These are phyloP conservation scores for Chionodraco myersi DNA, from an alignment of 2,113 vertebrate species.

Conservation along the genomic window DNA sequence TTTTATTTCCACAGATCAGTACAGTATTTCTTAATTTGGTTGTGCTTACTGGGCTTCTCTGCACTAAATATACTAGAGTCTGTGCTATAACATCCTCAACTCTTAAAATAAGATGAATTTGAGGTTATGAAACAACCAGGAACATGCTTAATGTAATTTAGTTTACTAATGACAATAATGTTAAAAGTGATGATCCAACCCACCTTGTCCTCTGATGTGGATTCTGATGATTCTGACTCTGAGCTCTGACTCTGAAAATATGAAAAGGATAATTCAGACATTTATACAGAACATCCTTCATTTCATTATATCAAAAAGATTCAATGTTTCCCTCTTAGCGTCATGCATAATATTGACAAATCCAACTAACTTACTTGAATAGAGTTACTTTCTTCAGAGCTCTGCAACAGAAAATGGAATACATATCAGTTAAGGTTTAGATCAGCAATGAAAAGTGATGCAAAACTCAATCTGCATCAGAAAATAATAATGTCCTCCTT, in stretches of 20 bases:
- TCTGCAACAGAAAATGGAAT: conserved; percentile 56
- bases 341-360: not conserved
- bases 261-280: not conserved
- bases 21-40: not conserved
- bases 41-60: not conserved
- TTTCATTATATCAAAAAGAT: not conserved
- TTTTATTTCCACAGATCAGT: not conserved
- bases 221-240: conserved; percentile 65
- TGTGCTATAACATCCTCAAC: not conserved
- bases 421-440: not conserved
- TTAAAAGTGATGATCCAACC: not conserved
- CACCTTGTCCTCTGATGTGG: conserved; percentile 70
- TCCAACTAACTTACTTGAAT: conserved; percentile 45
- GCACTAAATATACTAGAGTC: too few relatives aligned
- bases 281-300: not conserved
- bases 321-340: not conserved
- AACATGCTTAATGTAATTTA: not conserved
- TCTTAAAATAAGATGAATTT: not conserved
- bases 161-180: not conserved
- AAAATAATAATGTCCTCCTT: conserved; percentile 13
- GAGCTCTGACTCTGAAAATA: conserved; percentile 34
- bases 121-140: not conserved
- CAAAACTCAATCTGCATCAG: not conserved
- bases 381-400: conserved; percentile 67
- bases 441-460: not conserved